phyloP scores from a whole-genome alignment of 2,797 vertebrate genomes.

The Dendrocincla fuliginosa region DNA sequence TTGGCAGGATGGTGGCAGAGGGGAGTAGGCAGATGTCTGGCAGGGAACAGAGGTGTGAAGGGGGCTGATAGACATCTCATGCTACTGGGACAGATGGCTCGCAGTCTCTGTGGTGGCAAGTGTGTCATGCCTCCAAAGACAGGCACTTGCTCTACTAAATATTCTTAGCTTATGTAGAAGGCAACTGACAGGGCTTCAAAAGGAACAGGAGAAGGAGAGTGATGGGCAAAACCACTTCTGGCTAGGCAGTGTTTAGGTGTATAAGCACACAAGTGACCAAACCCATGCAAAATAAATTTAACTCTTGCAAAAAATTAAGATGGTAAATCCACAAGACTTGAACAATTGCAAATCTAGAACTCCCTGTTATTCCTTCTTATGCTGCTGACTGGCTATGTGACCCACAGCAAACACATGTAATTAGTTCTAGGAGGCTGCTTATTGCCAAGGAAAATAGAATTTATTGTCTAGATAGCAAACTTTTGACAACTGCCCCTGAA shows the following conservation, averaged over 20 bases:
- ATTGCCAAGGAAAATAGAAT: background rate
- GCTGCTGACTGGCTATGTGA: background rate
- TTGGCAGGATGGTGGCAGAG: background rate
- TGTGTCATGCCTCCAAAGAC: background rate
- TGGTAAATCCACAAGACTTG: no score
- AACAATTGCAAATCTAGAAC: background rate
- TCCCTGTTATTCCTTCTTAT: background rate
- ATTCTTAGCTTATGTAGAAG: background rate
- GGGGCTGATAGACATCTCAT: background rate
- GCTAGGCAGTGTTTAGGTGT: background rate
- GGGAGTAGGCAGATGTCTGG: slow-evolving; percentile 36
- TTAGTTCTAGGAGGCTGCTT: background rate
- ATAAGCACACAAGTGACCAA: background rate
- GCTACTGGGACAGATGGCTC: slow-evolving; percentile 31
- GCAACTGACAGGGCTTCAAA: background rate
- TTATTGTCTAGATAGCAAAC: background rate
- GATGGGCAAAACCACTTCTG: background rate
- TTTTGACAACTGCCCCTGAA: background rate
- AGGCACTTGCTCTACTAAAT: background rate
- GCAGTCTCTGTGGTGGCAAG: background rate
- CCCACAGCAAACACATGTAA: background rate
- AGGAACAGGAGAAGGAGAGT: background rate
- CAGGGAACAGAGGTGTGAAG: background rate
- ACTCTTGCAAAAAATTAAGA: background rate
- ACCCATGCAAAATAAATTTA: background rate